Base-by-base conservation (phyloP, 2,113 vertebrate species). In the Pluvialis apricaria region DNA sequence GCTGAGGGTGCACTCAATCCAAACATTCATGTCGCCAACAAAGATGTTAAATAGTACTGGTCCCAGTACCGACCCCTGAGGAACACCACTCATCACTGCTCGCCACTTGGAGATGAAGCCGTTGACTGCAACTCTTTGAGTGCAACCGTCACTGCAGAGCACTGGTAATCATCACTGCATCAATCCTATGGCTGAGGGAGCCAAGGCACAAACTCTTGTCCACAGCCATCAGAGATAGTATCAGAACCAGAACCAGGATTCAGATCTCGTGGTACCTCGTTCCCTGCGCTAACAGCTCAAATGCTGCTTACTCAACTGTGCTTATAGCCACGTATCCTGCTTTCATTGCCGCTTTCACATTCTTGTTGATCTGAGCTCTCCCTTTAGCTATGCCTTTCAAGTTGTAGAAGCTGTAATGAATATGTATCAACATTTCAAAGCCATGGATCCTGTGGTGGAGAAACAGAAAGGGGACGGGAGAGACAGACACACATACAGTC, bases 341-440 rank as follows among this genome's bases (percentile, higher is more conserved):
- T 82, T 85, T 92, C 86, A 36, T 8, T 79, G 88, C 84, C 3
- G 6, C 55, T 94, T 76, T 83, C 66, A 71, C 86, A 87, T 93
- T 58, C 94, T 47, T 91, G 90, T 94, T 95, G 88, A 95, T 96
- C 90, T 87, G 91, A 95, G 79, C 73, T 94, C 82, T 97, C 89
- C 84, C 92, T 94, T 96, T 89, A 96, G 91, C 92, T 93, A 76
- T 62, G 90, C 73, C 82, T 97, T 97, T 96, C 90, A 95, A 88
- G 87, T 95, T 44, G 6, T 42, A 94, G 96, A 72, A 94, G 71
- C 68, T 86, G 93, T 93, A 91, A 97, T 97, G 93, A 97, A 97
- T 96, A 96, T 92, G 90, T 96, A 97, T 96, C 95, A 96, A 81
- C 84, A 91, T 96, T 97, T 96, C 94, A 97, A 95, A 97, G 94